phyloP scores from a whole-genome alignment of 2,888 invertebrate genomes.

The Andrena marginata region DNA sequence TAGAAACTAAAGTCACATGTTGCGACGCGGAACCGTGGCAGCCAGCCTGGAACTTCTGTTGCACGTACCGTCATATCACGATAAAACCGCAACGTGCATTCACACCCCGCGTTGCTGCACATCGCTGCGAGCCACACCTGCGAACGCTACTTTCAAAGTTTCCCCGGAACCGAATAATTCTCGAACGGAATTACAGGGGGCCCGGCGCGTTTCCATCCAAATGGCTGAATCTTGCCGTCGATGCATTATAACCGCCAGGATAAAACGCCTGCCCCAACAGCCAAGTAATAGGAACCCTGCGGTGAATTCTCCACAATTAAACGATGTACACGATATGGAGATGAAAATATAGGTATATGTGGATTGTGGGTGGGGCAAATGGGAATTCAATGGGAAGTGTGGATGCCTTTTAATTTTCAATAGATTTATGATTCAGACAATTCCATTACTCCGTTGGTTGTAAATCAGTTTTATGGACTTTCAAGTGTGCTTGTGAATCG shows the following conservation, averaged over 20 bases:
- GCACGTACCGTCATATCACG: conserved; percentile 15
- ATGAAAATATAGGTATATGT: no score
- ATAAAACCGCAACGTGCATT: conserved; percentile 52
- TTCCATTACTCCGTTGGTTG: no score
- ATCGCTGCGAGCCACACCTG: conserved; percentile 32
- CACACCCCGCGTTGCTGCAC: conserved; percentile 36
- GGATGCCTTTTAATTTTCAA: no score
- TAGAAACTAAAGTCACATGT: conserved; percentile 53
- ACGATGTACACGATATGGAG: no score
- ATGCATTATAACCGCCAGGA: not conserved
- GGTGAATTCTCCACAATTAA: not conserved
- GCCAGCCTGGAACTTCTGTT: conserved; percentile 23
- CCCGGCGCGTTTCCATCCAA: conserved; percentile 17
- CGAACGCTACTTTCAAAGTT: conserved; percentile 35
- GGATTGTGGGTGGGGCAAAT: no score
- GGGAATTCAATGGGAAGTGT: no score
- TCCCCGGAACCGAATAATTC: conserved; percentile 43
- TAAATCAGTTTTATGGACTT: no score
- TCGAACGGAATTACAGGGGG: conserved; percentile 41
- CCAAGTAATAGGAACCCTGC: not conserved
- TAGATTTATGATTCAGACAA: no score
- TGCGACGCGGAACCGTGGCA: conserved; percentile 21
- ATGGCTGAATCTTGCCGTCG: conserved; percentile 22
- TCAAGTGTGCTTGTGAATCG: no score
- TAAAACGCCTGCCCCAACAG: not conserved